Evolutionary conservation across 2,113 vertebrate genomes (phyloP).

Genomic region (Ranitomeya variabilis): DNA sequence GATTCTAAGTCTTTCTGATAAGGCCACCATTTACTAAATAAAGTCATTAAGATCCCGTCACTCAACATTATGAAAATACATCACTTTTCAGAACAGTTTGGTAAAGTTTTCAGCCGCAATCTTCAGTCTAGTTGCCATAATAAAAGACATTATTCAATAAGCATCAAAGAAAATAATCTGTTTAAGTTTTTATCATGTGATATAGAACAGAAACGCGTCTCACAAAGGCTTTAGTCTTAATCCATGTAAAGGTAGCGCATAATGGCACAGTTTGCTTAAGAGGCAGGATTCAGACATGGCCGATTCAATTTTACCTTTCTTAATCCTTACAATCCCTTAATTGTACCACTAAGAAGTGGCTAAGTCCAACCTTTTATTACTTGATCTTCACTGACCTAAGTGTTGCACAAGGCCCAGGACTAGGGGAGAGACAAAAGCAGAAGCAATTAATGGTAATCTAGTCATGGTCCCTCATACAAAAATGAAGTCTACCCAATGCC

Average conservation of each 20-base stretch:
- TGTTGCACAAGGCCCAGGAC: background rate
- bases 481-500: background rate
- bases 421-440: conserved; percentile 19
- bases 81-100: background rate
- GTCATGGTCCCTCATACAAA: conserved; percentile 18
- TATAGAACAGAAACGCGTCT: background rate
- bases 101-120: background rate
- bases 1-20: background rate
- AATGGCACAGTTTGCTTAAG: conserved; percentile 27
- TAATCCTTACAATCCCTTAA: conserved; percentile 54
- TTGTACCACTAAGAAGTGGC: conserved; percentile 40
- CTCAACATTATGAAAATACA: background rate
- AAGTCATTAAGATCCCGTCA: background rate
- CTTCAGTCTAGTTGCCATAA: background rate
- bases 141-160: conserved; percentile 4
- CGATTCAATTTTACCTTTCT: conserved; percentile 42
- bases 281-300: conserved; percentile 14
- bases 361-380: conserved; percentile 43
- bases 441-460: conserved; percentile 48
- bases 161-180: background rate
- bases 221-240: background rate
- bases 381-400: conserved; percentile 31
- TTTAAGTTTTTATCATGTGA: background rate
- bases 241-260: conserved; percentile 23
- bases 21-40: background rate